These are phyloP conservation scores for Gymnoscopelus microlampas DNA, from an alignment of 2,797 vertebrate species.

Conservation along the genomic window DNA sequence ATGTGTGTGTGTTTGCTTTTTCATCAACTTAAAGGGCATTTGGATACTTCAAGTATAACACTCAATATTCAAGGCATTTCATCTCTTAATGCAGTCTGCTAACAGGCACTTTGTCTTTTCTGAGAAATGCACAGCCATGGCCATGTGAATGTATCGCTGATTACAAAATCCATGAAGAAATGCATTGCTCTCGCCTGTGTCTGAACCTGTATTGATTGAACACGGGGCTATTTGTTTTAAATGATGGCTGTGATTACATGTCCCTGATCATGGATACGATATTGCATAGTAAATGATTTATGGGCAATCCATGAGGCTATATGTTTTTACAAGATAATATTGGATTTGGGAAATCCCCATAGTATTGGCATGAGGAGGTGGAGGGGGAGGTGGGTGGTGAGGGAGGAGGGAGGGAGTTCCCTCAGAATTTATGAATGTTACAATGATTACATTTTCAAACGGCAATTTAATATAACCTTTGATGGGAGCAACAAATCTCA, in stretches of 20 bases:
- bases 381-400: not conserved
- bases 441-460: conserved; percentile 62
- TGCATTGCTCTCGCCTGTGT: conserved; percentile 51
- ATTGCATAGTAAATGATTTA: conserved; percentile 55
- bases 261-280: conserved; percentile 45
- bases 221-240: conserved; percentile 65
- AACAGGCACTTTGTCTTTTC: conserved; percentile 26
- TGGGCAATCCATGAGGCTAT: conserved; percentile 65
- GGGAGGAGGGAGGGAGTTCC: conserved; percentile 22
- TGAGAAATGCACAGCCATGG: conserved; percentile 39
- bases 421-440: conserved; percentile 45
- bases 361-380: conserved; percentile 15
- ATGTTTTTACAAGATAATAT: conserved; percentile 71
- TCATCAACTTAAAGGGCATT: conserved; percentile 31
- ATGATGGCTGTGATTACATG: conserved; percentile 66
- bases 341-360: conserved; percentile 56
- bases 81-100: conserved; percentile 13
- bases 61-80: conserved; percentile 31
- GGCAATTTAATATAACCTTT: conserved; percentile 26
- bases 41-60: conserved; percentile 45
- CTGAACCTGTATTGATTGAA: conserved; percentile 66
- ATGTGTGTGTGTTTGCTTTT: conserved; percentile 6
- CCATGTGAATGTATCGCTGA: conserved; percentile 50
- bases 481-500: conserved; percentile 33
- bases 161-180: conserved; percentile 75